Evolutionary conservation across 2,888 invertebrate genomes (phyloP).

Genomic region (Aspidiotus destructor): DNA sequence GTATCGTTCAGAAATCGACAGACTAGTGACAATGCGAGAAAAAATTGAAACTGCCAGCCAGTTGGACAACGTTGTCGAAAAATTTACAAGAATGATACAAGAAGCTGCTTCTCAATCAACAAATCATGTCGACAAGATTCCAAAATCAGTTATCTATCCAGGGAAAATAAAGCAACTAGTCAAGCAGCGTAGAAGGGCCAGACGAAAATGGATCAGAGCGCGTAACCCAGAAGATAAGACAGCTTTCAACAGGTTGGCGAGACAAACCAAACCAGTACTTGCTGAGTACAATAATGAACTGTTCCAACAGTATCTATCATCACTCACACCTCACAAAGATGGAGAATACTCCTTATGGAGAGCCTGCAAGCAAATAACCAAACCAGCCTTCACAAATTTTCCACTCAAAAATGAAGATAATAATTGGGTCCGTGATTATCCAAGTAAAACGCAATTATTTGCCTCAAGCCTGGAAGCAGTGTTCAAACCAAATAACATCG

Average conservation of each 20-base stretch:
- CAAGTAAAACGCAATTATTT: background rate
- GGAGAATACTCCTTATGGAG: slow-evolving; percentile 2
- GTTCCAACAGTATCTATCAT: slow-evolving; percentile 4
- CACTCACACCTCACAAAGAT: slow-evolving; percentile 2
- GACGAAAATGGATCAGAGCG: background rate
- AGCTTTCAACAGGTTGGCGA: slow-evolving; percentile 2
- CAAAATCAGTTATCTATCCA: background rate
- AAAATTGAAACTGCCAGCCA: slow-evolving; percentile 2
- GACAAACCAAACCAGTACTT: background rate
- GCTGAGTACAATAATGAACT: slow-evolving; percentile 4
- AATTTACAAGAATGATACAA: background rate
- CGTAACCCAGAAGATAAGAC: background rate
- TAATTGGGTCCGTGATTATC: background rate
- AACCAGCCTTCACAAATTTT: background rate
- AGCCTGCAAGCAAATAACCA: background rate
- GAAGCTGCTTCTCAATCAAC: slow-evolving; percentile 4
- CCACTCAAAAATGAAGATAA: slow-evolving; percentile 2
- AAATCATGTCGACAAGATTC: background rate
- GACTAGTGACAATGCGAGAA: background rate
- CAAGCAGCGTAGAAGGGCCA: slow-evolving; percentile 1
- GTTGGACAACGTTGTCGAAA: background rate
- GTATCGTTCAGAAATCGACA: slow-evolving; percentile 2
- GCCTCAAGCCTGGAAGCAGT: slow-evolving; percentile 1
- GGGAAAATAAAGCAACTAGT: slow-evolving; percentile 4
- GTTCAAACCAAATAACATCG: slow-evolving; percentile 4